A percentile compares a stretch with the other conserved stretches of the same genome.
These are phyloP conservation scores for Rosalia funebris DNA, from an alignment of 2,888 invertebrate species.

Conservation along the genomic window DNA sequence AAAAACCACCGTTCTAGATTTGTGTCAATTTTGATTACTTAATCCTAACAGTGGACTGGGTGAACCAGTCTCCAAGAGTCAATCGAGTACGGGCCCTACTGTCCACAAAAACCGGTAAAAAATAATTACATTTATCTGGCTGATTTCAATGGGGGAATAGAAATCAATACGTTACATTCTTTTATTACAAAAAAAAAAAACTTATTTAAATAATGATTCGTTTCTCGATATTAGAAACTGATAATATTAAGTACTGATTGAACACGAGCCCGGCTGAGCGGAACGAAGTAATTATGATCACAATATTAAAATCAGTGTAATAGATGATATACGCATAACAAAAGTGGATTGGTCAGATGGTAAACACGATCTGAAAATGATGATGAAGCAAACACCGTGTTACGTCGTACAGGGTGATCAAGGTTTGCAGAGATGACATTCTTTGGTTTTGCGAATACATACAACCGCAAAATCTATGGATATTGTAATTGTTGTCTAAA, in stretches of 20 bases:
- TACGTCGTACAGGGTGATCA: neutral
- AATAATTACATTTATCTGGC: slow-evolving; percentile 4
- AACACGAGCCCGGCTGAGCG: neutral
- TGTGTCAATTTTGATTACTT: slow-evolving; percentile 2
- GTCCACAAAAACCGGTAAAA: neutral
- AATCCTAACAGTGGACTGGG: neutral
- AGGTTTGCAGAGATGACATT: too few species aligned
- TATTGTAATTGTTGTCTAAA: too few species aligned
- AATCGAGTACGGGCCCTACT: neutral
- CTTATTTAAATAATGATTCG: slow-evolving; percentile 1
- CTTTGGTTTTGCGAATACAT: too few species aligned
- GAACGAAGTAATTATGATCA: neutral
- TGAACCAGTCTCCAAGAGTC: neutral
- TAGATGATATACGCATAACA: neutral
- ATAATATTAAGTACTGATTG: slow-evolving; percentile 4
- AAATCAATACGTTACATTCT: slow-evolving; percentile 1
- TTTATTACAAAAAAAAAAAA: neutral
- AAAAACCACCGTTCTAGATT: neutral
- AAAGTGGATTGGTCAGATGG: slow-evolving; percentile 1
- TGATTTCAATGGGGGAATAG: neutral
- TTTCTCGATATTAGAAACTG: slow-evolving; percentile 2
- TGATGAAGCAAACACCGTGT: neutral
- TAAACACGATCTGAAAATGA: neutral
- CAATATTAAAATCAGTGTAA: neutral
- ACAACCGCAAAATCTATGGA: too few species aligned